Base-by-base conservation (phyloP, 1,140 invertebrate species). In the Tenebrio molitor region DNA sequence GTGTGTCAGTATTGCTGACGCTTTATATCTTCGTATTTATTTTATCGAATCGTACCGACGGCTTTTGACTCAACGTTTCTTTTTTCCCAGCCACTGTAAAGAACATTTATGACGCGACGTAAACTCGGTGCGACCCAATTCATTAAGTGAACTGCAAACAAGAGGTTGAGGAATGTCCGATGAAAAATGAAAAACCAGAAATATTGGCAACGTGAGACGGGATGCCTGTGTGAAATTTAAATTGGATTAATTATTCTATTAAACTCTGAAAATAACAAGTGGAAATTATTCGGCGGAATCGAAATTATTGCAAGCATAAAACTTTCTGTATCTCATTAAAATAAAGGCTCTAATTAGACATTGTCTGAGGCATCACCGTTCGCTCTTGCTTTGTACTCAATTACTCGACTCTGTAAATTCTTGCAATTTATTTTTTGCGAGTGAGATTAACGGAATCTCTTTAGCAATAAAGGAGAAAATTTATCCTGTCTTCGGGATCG, bases 21-120 rank as follows among this genome's bases (percentile, higher is more conserved):
- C 23, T 58, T 50, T 58, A 58, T 58, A 29, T 29, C 50, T 58
- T 29, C 50, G 50, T 58, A 25, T 58, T 58, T 58, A 58, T 58
- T 58, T 58, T 58, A 58, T 58, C 50, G 23, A 36, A 65, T 65
- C 63, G 6, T 39, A 7, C 36, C 36, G 14, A n/a, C 39, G 16
- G 33, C 15, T 65, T 65, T 65, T 65, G 63, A 65, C 39, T 65
- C 15, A 5, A 14, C 19, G 36, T 39, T 15, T 2, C 25, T 65
- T 65, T 39, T 65, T 65, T 5, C 7, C n/a, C 19, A 6, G n/a
- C 29, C 6, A 58, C 3, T 23, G 12, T 15, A 14, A n/a, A 58
- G n/a, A n/a, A n/a, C n/a, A n/a, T n/a, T n/a, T n/a, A n/a, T 42
- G 41, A 42, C 12, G 41, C 12, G 5, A 12, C 17, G 17, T 42